These are phyloP conservation scores for Apogon talboti DNA, from an alignment of 2,797 vertebrate genomes.

Conservation along the genomic window DNA sequence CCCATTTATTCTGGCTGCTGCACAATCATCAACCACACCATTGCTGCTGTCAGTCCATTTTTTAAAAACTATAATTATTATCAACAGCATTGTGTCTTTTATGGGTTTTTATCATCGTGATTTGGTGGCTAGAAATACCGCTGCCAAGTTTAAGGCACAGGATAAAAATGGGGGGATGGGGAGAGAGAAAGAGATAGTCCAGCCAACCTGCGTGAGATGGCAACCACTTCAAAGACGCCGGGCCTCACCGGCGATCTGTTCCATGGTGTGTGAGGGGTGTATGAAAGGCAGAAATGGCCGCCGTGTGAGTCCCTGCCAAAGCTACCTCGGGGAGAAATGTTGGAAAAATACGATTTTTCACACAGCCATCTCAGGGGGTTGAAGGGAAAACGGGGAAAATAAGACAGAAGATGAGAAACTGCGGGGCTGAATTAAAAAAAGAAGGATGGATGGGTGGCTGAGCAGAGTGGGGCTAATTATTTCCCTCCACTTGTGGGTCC, in stretches of 20 bases:
- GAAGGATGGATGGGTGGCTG: slow-evolving; percentile 60
- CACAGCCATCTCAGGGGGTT: slow-evolving; percentile 73
- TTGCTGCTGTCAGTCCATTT: slow-evolving; percentile 50
- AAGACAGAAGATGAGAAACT: slow-evolving; percentile 65
- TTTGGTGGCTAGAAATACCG: slow-evolving; percentile 60
- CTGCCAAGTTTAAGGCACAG: slow-evolving; percentile 71
- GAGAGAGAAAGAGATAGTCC: slow-evolving; percentile 58
- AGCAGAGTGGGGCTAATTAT: slow-evolving; percentile 79
- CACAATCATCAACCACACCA: slow-evolving; percentile 55
- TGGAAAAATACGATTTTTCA: slow-evolving; percentile 85
- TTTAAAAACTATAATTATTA: slow-evolving; percentile 69
- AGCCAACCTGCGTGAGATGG: slow-evolving; percentile 84
- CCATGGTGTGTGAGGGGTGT: slow-evolving; percentile 79
- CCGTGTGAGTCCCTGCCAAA: slow-evolving; percentile 83
- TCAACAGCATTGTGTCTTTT: slow-evolving; percentile 65
- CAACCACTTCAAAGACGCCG: slow-evolving; percentile 83
- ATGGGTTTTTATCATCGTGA: slow-evolving; percentile 52
- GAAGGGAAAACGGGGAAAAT: slow-evolving; percentile 41
- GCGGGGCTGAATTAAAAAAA: slow-evolving; percentile 59
- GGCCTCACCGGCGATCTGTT: slow-evolving; percentile 80
- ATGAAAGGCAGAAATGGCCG: slow-evolving; percentile 86
- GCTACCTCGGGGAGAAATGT: slow-evolving; percentile 85
- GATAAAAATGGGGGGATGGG: slow-evolving; percentile 66
- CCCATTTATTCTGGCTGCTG: slow-evolving; percentile 56
- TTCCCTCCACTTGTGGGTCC: slow-evolving; percentile 73